Percentiles rank a stretch among this genome's conserved stretches.
Conservation (phyloP, 2,113 vertebrate species). For the Ivindomyrus marchei region DNA sequence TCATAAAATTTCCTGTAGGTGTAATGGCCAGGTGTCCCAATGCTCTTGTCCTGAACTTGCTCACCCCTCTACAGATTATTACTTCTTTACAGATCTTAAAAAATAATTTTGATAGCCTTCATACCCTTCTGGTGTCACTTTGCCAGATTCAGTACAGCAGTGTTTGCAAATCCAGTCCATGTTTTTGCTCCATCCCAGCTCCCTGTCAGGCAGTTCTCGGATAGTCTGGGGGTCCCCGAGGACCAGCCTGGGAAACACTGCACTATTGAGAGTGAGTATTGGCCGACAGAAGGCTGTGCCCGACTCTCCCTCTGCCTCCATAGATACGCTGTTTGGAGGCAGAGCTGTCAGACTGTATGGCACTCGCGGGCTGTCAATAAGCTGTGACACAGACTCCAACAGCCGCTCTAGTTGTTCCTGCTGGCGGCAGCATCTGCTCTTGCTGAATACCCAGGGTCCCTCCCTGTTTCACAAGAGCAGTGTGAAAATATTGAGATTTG, state of each 20-base stretch:
- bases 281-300: neutral
- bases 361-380: neutral
- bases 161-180: neutral
- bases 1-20: neutral
- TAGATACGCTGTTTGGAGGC: neutral
- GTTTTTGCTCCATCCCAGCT: neutral
- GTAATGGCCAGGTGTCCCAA: neutral
- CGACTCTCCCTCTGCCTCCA: neutral
- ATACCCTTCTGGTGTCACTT: neutral
- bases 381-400: neutral
- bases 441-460: neutral
- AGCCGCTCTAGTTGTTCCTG: neutral
- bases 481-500: neutral
- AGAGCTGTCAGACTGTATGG: neutral
- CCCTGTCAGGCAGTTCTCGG: neutral
- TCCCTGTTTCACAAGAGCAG: neutral
- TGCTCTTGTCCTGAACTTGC: neutral
- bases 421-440: neutral
- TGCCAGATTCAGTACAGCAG: neutral
- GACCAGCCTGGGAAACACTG: neutral
- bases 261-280: neutral
- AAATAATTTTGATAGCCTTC: no score
- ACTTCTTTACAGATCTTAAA: neutral
- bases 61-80: neutral
- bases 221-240: neutral